Base-by-base conservation (phyloP, 2,888 invertebrate genomes). In the Ophion costatus region DNA sequence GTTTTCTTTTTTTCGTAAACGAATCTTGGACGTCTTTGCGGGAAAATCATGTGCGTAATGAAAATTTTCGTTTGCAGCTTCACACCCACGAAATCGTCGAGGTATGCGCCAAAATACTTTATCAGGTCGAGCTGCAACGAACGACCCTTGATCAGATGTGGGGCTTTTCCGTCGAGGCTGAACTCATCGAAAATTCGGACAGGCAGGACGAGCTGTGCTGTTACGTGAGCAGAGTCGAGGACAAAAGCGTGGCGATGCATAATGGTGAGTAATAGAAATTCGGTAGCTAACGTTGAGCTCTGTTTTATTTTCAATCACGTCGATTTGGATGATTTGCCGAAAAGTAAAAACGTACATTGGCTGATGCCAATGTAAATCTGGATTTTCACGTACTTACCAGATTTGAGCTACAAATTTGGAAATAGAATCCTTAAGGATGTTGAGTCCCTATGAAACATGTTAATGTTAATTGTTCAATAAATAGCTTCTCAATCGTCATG, bases 101-200 rank as follows among this genome's bases (percentile, higher is more conserved):
- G 95, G 98, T 99, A 73, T 98, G 98, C 94, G 98, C 98, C 91
- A 99, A 99, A 95, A 98, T 98, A 92, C 95, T 99, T 88, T 99
- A 99, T 94, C 98, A 99, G 95, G 98, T 99, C 89, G 98, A 99
- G 94, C 95, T 99, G 92, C 97, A 97, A 91, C 96, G 99, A 86
- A 97, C 96, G 88, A 97, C 98, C 11, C 95, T 98, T 91, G 98
- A 98, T 91, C 98, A 98, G 94, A 98, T 98, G 97, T 99, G 99
- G 97, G 99, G 99, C 89, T 98, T 99, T 95, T 98, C 98, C 87
- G 98, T 99, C 75, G 99, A 99, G 94, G 99, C 99, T 3, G 99
- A 99, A 94, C 95, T 99, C 83, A 98, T 98, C 87, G 98, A 99
- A 94, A 99, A 99, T 94, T 97, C 98, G 11, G 99, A 99, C 94